Conservation (phyloP, 2,888 invertebrate genomes). For the Eupsilia transversa region DNA sequence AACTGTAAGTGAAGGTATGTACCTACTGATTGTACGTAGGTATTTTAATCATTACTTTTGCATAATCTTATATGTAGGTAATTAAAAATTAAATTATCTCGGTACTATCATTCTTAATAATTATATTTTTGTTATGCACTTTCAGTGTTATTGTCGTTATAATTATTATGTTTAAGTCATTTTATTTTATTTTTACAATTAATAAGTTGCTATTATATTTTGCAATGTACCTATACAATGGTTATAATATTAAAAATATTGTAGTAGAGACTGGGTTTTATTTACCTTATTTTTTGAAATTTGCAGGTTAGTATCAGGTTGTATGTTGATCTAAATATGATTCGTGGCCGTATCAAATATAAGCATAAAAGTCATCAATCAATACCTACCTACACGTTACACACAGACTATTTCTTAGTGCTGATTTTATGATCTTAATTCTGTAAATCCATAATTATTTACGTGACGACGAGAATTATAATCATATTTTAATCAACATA, state of each 20-base stretch:
- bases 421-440: too few species aligned
- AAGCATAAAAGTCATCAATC: too few species aligned
- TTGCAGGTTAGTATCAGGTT: too few species aligned
- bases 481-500: too few species aligned
- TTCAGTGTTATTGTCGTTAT: neutral
- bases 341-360: too few species aligned
- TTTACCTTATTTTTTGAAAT: neutral
- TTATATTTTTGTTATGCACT: neutral
- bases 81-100: neutral
- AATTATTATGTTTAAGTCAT: conserved; percentile 1
- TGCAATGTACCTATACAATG: conserved; percentile 32
- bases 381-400: too few species aligned
- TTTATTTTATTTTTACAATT: conserved; percentile 24
- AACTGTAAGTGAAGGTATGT: conserved; percentile 33
- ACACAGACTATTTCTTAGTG: too few species aligned
- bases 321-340: too few species aligned
- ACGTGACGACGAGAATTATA: too few species aligned
- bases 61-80: neutral
- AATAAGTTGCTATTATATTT: conserved; percentile 27
- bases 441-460: too few species aligned
- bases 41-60: conserved; percentile 21
- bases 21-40: conserved; percentile 28
- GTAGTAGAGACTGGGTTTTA: conserved; percentile 2
- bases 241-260: conserved; percentile 28
- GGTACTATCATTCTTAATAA: neutral